Evolutionary conservation across 2,113 vertebrate species (phyloP).

Genomic region (Eupsittula cactorum): DNA sequence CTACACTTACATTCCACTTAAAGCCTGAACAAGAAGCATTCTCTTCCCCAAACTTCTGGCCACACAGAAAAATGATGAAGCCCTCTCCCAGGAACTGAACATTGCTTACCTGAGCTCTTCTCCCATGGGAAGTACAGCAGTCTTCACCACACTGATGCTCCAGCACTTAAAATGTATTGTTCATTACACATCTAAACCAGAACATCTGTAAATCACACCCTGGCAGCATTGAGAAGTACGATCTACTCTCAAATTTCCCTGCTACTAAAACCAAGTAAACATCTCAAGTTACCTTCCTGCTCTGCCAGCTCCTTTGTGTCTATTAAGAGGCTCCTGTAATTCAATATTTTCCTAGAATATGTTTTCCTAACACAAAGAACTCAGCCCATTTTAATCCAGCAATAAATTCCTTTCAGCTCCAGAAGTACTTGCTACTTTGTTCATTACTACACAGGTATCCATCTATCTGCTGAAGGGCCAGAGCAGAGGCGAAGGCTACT

Average conservation of each 20-base stretch:
- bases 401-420: not conserved
- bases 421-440: not conserved
- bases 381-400: not conserved
- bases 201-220: not conserved
- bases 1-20: not conserved
- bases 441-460: not conserved
- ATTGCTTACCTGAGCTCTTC: not conserved
- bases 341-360: not conserved
- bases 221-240: not conserved
- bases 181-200: not conserved
- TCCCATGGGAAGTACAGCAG: not conserved
- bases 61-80: accelerated
- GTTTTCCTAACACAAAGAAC: not conserved
- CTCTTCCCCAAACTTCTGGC: not conserved
- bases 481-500: not conserved
- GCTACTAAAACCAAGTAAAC: not conserved
- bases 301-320: not conserved
- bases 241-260: not conserved
- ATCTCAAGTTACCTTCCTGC: not conserved
- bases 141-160: not conserved
- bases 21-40: not conserved
- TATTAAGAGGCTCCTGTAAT: not conserved
- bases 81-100: not conserved
- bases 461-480: not conserved
- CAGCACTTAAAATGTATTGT: not conserved